Evolutionary conservation across 2,113 vertebrate genomes (phyloP), one percentile per base, ranked within the genome.

Genomic region (Triplophysa rosa): DNA sequence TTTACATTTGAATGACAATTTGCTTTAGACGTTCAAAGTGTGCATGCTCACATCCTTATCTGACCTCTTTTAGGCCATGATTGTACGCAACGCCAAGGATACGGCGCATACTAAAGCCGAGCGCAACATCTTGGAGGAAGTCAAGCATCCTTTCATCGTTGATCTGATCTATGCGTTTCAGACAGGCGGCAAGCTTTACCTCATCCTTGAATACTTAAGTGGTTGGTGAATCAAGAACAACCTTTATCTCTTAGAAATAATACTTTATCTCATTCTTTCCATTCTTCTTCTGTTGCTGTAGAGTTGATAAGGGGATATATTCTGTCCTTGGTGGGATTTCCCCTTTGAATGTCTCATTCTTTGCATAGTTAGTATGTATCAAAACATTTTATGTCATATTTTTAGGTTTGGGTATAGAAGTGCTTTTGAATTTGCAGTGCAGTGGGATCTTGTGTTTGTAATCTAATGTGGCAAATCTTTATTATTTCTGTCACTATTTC

Each of bases 141-240:
- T 99, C 86, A 98, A 98, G 87, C 97, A 99, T 91, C 96, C 97
- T 62, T 99, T 99, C 91, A 99, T 99, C 6, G 97, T 99, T 83
- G 97, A 99, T 86, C 95, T 99, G 89, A 98, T 97, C 86, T 99
- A 99, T 89, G 97, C 97, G 92, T 99, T 99, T 93, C 97, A 99
- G 92, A 99, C 97, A 1, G 97, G 97, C 86, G 97, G 97, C 86
- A 99, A 99, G 93, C 93, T 98, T 91, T 99, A 98, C 94, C 97
- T 99, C 92, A 98, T 99, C 91, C 94, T 99, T 89, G 97, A 99
- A 93, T 98, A 99, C 94, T 93, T 99, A 90, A 98, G 96, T 73
- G 97, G 97, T 99, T 88, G 94, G 96, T 92, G 85, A 63, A 37
- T 71, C 66, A 45, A 79, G 49, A 56, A 33, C 68, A 9, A 21